A percentile compares a stretch with the other conserved stretches of the same genome.
phyloP scores from a whole-genome alignment of 2,797 vertebrate species.

The Rhinatrema bivittatum region DNA sequence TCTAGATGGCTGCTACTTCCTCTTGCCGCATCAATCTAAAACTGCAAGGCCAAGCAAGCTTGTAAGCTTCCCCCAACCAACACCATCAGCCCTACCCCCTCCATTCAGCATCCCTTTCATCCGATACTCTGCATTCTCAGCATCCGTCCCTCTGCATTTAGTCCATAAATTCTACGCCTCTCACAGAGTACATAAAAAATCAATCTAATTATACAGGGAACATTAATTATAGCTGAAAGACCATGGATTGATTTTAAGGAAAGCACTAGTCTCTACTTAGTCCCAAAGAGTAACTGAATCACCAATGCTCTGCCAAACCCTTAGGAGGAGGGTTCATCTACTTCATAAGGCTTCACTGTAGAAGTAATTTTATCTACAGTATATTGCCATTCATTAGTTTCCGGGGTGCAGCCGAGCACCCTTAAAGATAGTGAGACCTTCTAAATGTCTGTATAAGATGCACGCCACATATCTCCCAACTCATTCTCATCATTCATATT shows the following conservation, averaged over 20 bases:
- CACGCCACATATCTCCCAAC: too few relatives aligned
- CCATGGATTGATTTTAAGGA: conserved; percentile 30
- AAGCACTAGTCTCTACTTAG: conserved; percentile 7
- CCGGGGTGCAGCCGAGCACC: too few relatives aligned
- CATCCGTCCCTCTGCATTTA: background rate
- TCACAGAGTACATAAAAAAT: conserved; percentile 32
- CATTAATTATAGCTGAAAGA: conserved; percentile 43
- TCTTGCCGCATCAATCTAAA: background rate
- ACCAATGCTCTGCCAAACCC: background rate
- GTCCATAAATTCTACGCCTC: conserved; percentile 28
- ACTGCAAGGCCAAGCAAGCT: background rate
- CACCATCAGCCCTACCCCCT: too few relatives aligned
- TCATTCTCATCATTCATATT: too few relatives aligned
- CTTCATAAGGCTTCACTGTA: background rate
- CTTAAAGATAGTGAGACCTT: too few relatives aligned
- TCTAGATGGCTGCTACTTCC: accelerated
- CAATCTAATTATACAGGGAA: conserved; percentile 41
- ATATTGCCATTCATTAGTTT: too few relatives aligned
- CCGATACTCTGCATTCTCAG: background rate
- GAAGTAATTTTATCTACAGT: too few relatives aligned
- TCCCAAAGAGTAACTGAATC: conserved; percentile 8
- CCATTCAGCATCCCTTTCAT: background rate
- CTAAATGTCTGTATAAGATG: too few relatives aligned
- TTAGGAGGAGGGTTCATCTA: background rate
- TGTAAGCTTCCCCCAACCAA: background rate